Base-by-base conservation (phyloP, 2,888 invertebrate species). In the Lasioglossum vierecki region DNA sequence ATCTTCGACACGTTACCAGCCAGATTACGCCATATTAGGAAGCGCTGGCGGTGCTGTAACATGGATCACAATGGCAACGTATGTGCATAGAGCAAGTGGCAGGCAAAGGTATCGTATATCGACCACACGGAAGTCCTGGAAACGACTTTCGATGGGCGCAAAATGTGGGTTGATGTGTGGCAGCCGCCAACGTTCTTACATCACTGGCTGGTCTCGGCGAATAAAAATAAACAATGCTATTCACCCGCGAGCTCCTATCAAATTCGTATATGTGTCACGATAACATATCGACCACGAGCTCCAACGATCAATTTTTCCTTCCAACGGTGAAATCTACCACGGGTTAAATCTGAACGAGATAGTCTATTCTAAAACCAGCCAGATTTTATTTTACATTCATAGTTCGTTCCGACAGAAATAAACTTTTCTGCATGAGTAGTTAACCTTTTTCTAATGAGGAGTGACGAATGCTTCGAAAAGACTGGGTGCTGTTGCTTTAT, bases 81-180 rank as follows among this genome's bases (percentile, higher is more conserved):
- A 15, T 22, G 15, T 30, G 4, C 79, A 72, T 76, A 70, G 63
- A 82, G 57, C 83, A 80, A 89, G 83, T 85, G 78, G 80, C 57
- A 75, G 15, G 41, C 73, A 30, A n/a, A n/a, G 39, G 79, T 89
- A 79, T 89, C 90, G 76, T 63, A 76, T 85, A 78, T 90, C 89
- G 76, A 85, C 78, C 78, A 63, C 66, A 73, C 84, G 76, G 77
- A 80, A 87, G 80, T 89, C 79, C 63, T 83, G n/a, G 66, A 41
- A 11, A 49, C 68, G 35, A 74, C 76, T 76, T 75, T 77, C 80
- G 83, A 46, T 71, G 46, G 72, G 57, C 46, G 41, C 66, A 39
- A 72, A 82, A 83, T 57, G 39, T 44, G 83, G 72, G 39, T 35
- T 60, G 82, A 75, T 41, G 18, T 60, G 66, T 39, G 35, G 63